Percentiles rank a stretch among this genome's conserved stretches.
phyloP scores from a whole-genome alignment of 2,888 invertebrate species.

The Fragum fragum region DNA sequence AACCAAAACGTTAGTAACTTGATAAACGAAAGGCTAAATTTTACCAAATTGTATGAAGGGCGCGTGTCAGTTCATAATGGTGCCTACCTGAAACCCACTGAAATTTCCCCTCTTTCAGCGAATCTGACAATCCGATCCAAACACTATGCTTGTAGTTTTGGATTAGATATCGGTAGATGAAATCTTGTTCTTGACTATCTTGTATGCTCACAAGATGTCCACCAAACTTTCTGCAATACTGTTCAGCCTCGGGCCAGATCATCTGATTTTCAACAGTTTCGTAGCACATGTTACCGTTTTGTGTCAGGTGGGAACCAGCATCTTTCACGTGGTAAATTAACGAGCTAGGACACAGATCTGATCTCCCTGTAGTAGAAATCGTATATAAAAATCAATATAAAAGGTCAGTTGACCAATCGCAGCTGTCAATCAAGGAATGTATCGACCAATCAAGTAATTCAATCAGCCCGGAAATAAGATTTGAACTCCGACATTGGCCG shows the following conservation, averaged over 20 bases:
- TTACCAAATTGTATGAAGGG: no score
- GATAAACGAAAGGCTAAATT: no score
- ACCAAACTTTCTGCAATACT: constrained; percentile 36
- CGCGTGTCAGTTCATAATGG: no score
- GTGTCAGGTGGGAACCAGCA: constrained; percentile 8
- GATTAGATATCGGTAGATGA: constrained; percentile 33
- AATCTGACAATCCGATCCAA: constrained; percentile 54
- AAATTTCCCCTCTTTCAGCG: constrained; percentile 32
- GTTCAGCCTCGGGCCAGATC: constrained; percentile 37
- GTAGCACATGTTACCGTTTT: constrained; percentile 36
- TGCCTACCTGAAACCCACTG: constrained; percentile 51
- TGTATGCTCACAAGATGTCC: constrained; percentile 49
- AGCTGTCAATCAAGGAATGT: no score
- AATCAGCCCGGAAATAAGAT: no score
- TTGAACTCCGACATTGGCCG: no score
- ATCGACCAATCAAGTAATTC: no score
- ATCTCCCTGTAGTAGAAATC: no score
- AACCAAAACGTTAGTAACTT: no score
- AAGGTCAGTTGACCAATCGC: no score
- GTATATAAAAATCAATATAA: no score
- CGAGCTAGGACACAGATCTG: background rate
- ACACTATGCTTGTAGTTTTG: constrained; percentile 31
- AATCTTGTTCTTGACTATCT: constrained; percentile 37
- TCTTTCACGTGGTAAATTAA: background rate
- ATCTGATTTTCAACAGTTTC: constrained; percentile 18